Evolutionary conservation across 2,888 invertebrate species (phyloP).

Genomic region (Nomada goodeniana): DNA sequence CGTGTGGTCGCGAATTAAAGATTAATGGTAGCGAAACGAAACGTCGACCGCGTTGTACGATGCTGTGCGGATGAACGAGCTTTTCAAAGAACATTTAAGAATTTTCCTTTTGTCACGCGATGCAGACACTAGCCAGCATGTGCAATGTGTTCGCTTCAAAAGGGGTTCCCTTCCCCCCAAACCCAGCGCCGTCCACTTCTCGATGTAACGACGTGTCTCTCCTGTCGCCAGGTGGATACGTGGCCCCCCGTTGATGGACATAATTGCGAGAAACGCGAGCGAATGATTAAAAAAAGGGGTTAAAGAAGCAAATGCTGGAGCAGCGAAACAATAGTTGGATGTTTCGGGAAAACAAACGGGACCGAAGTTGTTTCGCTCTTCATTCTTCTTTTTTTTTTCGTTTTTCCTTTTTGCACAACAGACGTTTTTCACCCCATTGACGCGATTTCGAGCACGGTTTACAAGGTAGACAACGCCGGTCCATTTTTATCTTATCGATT

Average conservation of each 20-base stretch:
- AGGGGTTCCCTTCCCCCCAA: background rate
- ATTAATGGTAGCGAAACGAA: constrained; percentile 28
- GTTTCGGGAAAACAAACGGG: background rate
- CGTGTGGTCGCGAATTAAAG: constrained; percentile 14
- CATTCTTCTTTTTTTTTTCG: background rate
- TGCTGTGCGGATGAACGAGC: background rate
- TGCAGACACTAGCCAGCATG: background rate
- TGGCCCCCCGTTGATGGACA: background rate
- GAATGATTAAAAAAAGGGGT: background rate
- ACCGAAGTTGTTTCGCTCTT: background rate
- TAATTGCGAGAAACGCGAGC: constrained; percentile 12
- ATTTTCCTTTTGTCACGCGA: constrained; percentile 20
- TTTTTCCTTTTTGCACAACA: background rate
- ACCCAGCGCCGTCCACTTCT: background rate
- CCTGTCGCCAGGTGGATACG: background rate
- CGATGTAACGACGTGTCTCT: background rate
- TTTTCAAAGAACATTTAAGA: constrained; percentile 33
- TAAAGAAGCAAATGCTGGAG: background rate
- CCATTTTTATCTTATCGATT: constrained; percentile 40
- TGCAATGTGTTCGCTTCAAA: constrained; percentile 19
- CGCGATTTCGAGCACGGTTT: constrained; percentile 25
- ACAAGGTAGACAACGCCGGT: constrained; percentile 7
- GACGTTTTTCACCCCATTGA: too few species aligned
- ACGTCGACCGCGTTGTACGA: constrained; percentile 10
- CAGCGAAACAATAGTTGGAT: background rate